Base-by-base conservation (phyloP, 2,113 vertebrate species). In the Sebastes fasciatus region DNA sequence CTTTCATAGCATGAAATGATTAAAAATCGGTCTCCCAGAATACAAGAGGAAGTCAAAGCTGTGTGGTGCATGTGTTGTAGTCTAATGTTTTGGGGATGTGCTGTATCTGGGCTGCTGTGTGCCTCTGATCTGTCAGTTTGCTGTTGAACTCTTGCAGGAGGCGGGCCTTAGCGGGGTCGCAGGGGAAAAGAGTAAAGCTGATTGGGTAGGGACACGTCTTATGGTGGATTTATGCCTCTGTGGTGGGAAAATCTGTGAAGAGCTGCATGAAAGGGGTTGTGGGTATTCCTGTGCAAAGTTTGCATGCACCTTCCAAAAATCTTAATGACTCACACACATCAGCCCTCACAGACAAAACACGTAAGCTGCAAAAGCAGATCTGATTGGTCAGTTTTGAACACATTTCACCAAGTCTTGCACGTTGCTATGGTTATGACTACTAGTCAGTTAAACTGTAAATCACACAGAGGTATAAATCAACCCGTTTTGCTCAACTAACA, bases 81-180 rank as follows among this genome's bases (percentile, higher is more conserved):
- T 82, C 19, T 74, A 19, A 87, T 91, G 85, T 90, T 82, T 61
- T 89, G 74, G 91, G 88, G 73, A 75, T 89, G 84, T 90, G 88
- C 86, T 88, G 79, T 83, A 66, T 86, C 86, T 90, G 88, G 92
- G 91, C 91, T 93, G 89, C 90, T 93, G 85, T 95, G 89, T 94
- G 90, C 90, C 91, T 93, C 89, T 94, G 86, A 92, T 86, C 86
- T 94, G 88, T 94, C 89, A 94, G 93, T 94, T 89, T 94, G 93
- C 93, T 94, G 93, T 94, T 92, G 91, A 92, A 92, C 93, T 94
- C 93, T 95, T 95, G 86, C 94, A 95, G 94, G 93, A 95, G 91
- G 93, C 93, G 91, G 94, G 93, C 94, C 93, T 91, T 95, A 94
- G 93, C 92, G 94, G 93, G 94, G 93, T 89, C 92, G 87, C 88